phyloP scores from a whole-genome alignment of 2,797 vertebrate genomes.

The Holocentrus rufus region DNA sequence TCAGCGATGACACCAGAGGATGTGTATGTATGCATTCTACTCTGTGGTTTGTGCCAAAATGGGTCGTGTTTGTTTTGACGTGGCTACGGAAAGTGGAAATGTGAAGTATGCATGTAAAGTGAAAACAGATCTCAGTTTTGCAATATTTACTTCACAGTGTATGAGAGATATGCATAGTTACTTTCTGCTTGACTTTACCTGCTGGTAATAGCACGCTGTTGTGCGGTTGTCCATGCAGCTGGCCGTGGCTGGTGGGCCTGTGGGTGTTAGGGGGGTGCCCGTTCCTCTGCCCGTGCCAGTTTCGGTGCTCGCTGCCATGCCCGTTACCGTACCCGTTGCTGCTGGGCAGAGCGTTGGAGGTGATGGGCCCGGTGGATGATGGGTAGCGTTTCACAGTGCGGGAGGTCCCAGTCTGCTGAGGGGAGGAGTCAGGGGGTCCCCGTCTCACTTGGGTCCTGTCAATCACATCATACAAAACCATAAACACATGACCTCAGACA shows the following conservation, averaged over 20 bases:
- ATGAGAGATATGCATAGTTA: background rate
- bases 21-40: constrained; percentile 43
- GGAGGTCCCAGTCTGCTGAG: constrained; percentile 84
- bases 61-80: constrained; percentile 58
- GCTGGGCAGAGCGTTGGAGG: constrained; percentile 87
- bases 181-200: constrained; percentile 76
- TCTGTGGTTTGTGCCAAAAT: constrained; percentile 25
- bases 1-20: constrained; percentile 57
- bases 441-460: constrained; percentile 86
- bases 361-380: constrained; percentile 85
- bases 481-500: constrained; percentile 70
- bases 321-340: constrained; percentile 62
- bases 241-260: constrained; percentile 66
- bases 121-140: constrained; percentile 19
- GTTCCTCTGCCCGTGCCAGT: constrained; percentile 61
- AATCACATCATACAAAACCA: constrained; percentile 65
- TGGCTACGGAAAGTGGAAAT: constrained; percentile 30
- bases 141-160: background rate
- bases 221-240: constrained; percentile 61
- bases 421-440: constrained; percentile 81
- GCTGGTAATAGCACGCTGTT: constrained; percentile 78
- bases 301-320: constrained; percentile 41
- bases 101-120: constrained; percentile 31
- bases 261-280: constrained; percentile 53
- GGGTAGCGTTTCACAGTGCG: constrained; percentile 91